Conservation (phyloP, 2,888 invertebrate species). For the Autographa gamma region DNA sequence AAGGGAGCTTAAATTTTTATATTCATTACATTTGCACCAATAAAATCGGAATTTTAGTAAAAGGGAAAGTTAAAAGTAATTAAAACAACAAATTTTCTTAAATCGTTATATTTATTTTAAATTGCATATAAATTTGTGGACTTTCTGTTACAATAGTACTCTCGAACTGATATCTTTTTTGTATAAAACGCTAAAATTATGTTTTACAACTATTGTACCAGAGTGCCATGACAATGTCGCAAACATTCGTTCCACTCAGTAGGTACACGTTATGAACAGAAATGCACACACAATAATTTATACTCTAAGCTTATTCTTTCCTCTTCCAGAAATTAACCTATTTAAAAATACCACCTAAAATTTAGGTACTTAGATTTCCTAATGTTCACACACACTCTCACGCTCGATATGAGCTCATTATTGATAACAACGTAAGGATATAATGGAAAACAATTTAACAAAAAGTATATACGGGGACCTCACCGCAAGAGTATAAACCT, state of each 20-base stretch:
- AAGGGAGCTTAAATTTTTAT: too few species aligned
- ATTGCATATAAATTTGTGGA: slow-evolving; percentile 89
- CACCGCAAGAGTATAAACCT: slow-evolving; percentile 64
- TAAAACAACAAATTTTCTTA: slow-evolving; percentile 78
- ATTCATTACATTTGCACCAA: neutral
- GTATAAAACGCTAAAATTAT: slow-evolving; percentile 87
- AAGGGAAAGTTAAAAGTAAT: slow-evolving; percentile 38
- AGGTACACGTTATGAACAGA: slow-evolving; percentile 82
- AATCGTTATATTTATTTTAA: slow-evolving; percentile 88
- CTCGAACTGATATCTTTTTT: slow-evolving; percentile 84
- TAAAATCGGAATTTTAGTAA: neutral
- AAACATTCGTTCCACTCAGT: slow-evolving; percentile 73
- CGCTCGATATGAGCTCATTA: slow-evolving; percentile 68
- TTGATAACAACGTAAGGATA: slow-evolving; percentile 72
- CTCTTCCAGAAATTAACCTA: slow-evolving; percentile 82
- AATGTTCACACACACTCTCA: slow-evolving; percentile 80
- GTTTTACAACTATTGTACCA: slow-evolving; percentile 84
- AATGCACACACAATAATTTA: slow-evolving; percentile 88
- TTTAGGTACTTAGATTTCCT: slow-evolving; percentile 82
- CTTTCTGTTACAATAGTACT: slow-evolving; percentile 88
- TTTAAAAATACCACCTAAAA: slow-evolving; percentile 82
- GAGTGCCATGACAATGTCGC: slow-evolving; percentile 73
- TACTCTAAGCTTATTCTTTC: slow-evolving; percentile 81
- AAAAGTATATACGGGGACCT: slow-evolving; percentile 65
- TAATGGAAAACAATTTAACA: slow-evolving; percentile 76